A percentile compares a stretch with the other conserved stretches of the same genome.
These are phyloP conservation scores for Ranitomeya imitator DNA, from an alignment of 2,113 vertebrate genomes.

Conservation along the genomic window DNA sequence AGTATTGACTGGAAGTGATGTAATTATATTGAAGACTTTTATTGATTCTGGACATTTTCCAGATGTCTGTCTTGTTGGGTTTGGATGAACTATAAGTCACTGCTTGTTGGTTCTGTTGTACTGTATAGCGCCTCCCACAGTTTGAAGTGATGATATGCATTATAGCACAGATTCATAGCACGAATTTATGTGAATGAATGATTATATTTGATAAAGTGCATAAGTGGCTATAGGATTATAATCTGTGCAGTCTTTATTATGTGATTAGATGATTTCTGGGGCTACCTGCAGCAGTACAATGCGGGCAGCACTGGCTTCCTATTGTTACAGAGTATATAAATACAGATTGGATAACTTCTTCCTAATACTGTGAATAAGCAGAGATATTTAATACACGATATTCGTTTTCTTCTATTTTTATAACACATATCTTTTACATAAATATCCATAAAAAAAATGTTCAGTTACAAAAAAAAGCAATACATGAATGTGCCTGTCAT, in stretches of 20 bases:
- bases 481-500: not conserved
- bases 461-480: not conserved
- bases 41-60: slow-evolving; percentile 61
- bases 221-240: not conserved
- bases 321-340: not conserved
- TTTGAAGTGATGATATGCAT: slow-evolving; percentile 12
- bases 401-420: not conserved
- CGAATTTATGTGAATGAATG: not conserved
- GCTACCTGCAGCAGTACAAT: not conserved
- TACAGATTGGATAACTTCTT: not conserved
- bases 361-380: not conserved
- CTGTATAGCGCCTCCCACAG: slow-evolving; percentile 54
- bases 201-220: not conserved
- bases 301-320: not conserved
- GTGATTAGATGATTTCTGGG: not conserved
- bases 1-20: slow-evolving; percentile 10
- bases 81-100: slow-evolving; percentile 11
- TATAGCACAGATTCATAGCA: not conserved
- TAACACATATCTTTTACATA: not conserved
- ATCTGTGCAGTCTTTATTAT: not conserved
- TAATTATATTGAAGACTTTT: not conserved
- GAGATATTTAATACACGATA: not conserved
- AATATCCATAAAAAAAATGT: not conserved
- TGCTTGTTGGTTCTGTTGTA: slow-evolving; percentile 28
- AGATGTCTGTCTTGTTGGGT: slow-evolving; percentile 28